Evolutionary conservation across 1,140 invertebrate genomes (phyloP).

Genomic region (Oryctes rhinoceros): DNA sequence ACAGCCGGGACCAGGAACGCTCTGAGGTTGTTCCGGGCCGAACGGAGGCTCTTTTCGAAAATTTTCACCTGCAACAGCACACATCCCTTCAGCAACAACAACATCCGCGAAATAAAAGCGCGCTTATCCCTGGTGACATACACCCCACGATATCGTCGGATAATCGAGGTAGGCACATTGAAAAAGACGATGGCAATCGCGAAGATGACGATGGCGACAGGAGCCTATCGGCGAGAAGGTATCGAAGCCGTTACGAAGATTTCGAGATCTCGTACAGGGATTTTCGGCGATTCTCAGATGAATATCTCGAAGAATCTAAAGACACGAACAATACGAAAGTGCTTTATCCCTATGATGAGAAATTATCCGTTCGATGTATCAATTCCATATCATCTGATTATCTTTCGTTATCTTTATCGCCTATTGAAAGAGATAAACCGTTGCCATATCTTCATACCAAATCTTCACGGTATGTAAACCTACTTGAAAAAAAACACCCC

Average conservation of each 20-base stretch:
- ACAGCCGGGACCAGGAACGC: slow-evolving; percentile 48
- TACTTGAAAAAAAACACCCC: not conserved
- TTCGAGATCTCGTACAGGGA: slow-evolving; percentile 13
- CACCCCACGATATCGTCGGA: not conserved
- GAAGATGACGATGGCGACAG: slow-evolving; percentile 15
- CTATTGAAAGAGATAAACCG: slow-evolving; percentile 46
- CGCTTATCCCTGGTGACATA: slow-evolving; percentile 30
- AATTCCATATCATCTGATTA: slow-evolving; percentile 44
- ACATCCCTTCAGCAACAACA: slow-evolving; percentile 42
- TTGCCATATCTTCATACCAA: slow-evolving; percentile 15
- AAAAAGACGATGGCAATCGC: slow-evolving; percentile 27
- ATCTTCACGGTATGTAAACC: slow-evolving; percentile 26
- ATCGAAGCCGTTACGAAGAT: slow-evolving; percentile 9
- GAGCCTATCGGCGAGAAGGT: not conserved
- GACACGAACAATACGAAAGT: slow-evolving; percentile 29
- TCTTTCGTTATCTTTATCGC: slow-evolving; percentile 51
- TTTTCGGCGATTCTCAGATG: slow-evolving; percentile 4
- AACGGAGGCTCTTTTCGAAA: slow-evolving; percentile 27
- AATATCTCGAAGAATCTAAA: slow-evolving; percentile 25
- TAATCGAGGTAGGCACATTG: slow-evolving; percentile 1
- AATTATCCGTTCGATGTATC: slow-evolving; percentile 29
- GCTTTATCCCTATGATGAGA: slow-evolving; percentile 24
- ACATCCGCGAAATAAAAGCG: slow-evolving; percentile 46
- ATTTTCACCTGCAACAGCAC: slow-evolving; percentile 36
- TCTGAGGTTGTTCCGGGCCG: slow-evolving; percentile 31